These are phyloP conservation scores for Eupristina koningsbergeri DNA, from an alignment of 1,140 invertebrate genomes.

Conservation along the genomic window DNA sequence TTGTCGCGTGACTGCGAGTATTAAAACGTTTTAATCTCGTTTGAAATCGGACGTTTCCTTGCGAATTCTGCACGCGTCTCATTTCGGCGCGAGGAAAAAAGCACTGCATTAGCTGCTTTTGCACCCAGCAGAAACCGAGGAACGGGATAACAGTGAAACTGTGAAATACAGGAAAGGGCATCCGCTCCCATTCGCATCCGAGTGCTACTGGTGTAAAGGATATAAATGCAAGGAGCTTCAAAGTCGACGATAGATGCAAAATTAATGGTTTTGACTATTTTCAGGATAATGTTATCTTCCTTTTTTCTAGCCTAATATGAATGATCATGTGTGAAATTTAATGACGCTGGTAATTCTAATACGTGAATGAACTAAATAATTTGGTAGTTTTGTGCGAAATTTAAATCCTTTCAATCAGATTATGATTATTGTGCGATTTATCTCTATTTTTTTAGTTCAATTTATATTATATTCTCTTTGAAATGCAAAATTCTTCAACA, in stretches of 20 bases:
- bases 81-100: not conserved
- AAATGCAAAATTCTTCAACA: too few relatives aligned
- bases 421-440: not conserved
- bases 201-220: not conserved
- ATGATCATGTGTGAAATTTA: not conserved
- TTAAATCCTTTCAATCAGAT: not conserved
- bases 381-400: not conserved
- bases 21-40: slow-evolving; percentile 32
- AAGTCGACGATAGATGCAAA: slow-evolving; percentile 35
- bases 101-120: slow-evolving; percentile 10
- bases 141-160: too few relatives aligned
- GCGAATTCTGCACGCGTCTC: slow-evolving; percentile 14
- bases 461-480: too few relatives aligned
- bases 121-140: not conserved
- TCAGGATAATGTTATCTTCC: not conserved
- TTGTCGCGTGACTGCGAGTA: not conserved
- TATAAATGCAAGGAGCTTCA: not conserved
- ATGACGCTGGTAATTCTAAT: not conserved
- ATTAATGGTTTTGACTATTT: slow-evolving; percentile 37
- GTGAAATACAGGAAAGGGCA: too few relatives aligned
- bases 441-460: not conserved
- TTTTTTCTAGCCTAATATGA: not conserved
- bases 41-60: slow-evolving; percentile 32
- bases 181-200: not conserved
- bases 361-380: not conserved